Percentiles rank a stretch among this genome's conserved stretches.
These are phyloP conservation scores for Oreochromis aureus DNA, from an alignment of 2,113 vertebrate genomes.

Conservation along the genomic window DNA sequence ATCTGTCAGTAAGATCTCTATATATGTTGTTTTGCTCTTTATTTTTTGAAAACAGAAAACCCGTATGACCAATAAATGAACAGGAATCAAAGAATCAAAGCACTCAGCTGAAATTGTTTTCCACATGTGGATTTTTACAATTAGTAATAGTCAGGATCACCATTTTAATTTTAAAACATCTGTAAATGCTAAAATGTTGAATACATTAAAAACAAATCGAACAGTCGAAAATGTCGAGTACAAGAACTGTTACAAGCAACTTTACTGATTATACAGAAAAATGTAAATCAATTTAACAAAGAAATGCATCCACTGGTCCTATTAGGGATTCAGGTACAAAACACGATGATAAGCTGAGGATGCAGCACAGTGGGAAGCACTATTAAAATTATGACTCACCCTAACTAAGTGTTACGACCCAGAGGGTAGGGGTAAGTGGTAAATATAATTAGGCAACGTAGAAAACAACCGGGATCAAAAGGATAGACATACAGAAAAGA, in stretches of 20 bases:
- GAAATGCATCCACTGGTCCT: neutral
- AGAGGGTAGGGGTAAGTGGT: too few relatives aligned
- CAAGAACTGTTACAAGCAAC: neutral
- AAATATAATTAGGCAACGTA: too few relatives aligned
- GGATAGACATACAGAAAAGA: neutral
- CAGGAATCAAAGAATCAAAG: neutral
- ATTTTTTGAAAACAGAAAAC: neutral
- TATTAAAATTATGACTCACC: neutral
- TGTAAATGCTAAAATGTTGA: neutral
- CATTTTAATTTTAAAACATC: neutral
- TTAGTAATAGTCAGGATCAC: accelerated
- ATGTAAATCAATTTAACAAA: neutral
- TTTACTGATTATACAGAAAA: neutral
- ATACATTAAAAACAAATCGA: neutral
- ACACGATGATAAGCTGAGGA: neutral
- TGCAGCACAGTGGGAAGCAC: neutral
- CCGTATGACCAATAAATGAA: neutral
- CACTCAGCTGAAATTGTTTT: neutral
- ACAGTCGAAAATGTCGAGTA: neutral
- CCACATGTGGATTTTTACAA: neutral
- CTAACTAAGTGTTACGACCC: neutral
- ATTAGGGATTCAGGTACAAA: neutral
- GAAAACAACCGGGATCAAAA: too few relatives aligned
- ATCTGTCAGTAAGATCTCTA: neutral
- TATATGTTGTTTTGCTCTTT: neutral